A percentile compares a stretch with the other conserved stretches of the same genome.
These are phyloP conservation scores for Coendou prehensilis DNA, from an alignment of 2,797 vertebrate genomes.

Conservation along the genomic window DNA sequence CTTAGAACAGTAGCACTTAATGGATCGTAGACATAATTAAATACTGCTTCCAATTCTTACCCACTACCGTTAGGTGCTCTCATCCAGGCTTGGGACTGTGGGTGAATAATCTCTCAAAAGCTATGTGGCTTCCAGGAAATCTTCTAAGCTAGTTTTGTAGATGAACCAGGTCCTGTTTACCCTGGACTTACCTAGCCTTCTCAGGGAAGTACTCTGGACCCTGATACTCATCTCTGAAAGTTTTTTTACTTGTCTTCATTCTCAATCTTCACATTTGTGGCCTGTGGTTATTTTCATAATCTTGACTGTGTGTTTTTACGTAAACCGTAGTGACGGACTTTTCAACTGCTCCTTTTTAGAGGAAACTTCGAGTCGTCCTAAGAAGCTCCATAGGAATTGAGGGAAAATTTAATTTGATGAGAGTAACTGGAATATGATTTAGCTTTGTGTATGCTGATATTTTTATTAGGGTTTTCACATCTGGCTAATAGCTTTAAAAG, in stretches of 20 bases:
- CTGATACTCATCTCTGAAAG: background rate
- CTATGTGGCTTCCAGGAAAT: background rate
- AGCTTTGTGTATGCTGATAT: background rate
- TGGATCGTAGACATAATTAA: background rate
- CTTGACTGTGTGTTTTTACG: background rate
- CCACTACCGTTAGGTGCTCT: background rate
- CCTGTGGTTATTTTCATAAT: background rate
- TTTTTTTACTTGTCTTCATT: background rate
- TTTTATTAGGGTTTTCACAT: slow-evolving; percentile 2
- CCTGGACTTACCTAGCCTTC: background rate
- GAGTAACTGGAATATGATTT: background rate
- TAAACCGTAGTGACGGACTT: background rate
- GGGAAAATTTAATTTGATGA: background rate
- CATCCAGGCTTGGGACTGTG: background rate
- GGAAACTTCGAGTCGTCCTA: background rate
- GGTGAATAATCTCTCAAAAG: background rate
- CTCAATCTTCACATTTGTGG: background rate
- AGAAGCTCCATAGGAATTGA: background rate
- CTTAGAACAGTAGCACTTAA: accelerated
- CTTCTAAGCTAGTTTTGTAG: background rate
- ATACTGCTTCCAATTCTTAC: background rate
- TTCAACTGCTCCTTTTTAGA: background rate
- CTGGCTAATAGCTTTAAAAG: background rate
- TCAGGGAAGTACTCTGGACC: background rate
- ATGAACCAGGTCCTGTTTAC: background rate